Conservation (phyloP, 2,113 vertebrate genomes). For the Ailuropoda melanoleuca region DNA sequence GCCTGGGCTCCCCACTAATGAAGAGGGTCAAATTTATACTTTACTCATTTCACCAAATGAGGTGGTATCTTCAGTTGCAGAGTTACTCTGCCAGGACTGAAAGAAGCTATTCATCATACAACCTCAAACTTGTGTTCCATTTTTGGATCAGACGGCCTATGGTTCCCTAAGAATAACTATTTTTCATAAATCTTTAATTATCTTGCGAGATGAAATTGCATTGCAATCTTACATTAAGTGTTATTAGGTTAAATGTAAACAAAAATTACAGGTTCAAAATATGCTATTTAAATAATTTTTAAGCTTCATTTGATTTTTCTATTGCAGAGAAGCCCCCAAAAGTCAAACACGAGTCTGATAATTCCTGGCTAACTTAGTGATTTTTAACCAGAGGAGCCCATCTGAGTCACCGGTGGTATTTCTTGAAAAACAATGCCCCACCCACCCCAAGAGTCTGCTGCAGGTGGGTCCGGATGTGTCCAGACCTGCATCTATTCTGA, state of each 20-base stretch:
- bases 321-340: neutral
- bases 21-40: neutral
- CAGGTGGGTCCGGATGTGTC: neutral
- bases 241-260: constrained; percentile 35
- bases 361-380: neutral
- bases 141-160: constrained; percentile 4
- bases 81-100: neutral
- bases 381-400: neutral
- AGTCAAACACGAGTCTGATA: constrained; percentile 20
- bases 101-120: constrained; percentile 14
- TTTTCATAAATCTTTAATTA: constrained; percentile 55
- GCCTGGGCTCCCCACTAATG: neutral
- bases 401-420: constrained; percentile 1
- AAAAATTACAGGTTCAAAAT: neutral
- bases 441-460: neutral
- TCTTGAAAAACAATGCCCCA: constrained; percentile 39
- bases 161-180: constrained; percentile 20
- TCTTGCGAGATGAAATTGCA: constrained; percentile 12
- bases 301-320: neutral
- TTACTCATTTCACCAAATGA: constrained; percentile 27
- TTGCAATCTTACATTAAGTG: neutral
- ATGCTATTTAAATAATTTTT: neutral
- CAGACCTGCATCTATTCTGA: neutral
- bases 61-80: neutral
- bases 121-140: neutral